Evolutionary conservation across 1,140 invertebrate genomes (phyloP), one percentile per base, ranked within the genome.

Genomic region (Nephila pilipes): DNA sequence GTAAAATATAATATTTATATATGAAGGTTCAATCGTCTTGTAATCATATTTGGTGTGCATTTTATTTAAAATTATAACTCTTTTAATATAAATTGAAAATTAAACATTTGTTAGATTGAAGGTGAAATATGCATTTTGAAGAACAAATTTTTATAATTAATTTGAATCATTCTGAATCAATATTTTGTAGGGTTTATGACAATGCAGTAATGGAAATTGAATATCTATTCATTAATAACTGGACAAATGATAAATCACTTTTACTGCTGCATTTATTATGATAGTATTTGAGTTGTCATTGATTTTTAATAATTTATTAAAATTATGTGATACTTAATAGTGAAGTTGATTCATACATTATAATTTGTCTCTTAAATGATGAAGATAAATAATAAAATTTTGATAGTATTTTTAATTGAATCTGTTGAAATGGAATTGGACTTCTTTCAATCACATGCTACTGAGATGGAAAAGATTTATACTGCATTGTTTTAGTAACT

Each of bases 201-300:
- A 99, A 99, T 96, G 98, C 99, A 69, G 98, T 99, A 57, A 99
- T 98, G 25, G 98, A 99, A 25, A 99, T 99, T 95, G 99, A 99
- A 95, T 99, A 99, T 96, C 97, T 99, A 94, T 99, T 99, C 96
- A 98, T 99, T 36, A 99, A 97, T 94, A 98, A 99, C 97, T 98
- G 98, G n/a, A 98, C 99, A 96, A 97, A 98, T 8, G 97, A 98
- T 94, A 98, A 97, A 87, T 98, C 98, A 20, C 99, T 99, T 95
- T 99, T 63, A 98, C 98, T n/a, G 99, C 99, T 12, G 98, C 98
- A 95, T 97, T 99, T 95, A 98, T 99, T 80, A 99, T 99, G 99
- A 96, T 99, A n/a, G 96, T 99, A 58, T 99, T 99, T 97, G 99
- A n/a, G 99, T 99, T 69, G 32, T 25, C 25, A 32, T 16, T 12